Conservation (phyloP, 2,888 invertebrate genomes). For the Eurois occulta region DNA sequence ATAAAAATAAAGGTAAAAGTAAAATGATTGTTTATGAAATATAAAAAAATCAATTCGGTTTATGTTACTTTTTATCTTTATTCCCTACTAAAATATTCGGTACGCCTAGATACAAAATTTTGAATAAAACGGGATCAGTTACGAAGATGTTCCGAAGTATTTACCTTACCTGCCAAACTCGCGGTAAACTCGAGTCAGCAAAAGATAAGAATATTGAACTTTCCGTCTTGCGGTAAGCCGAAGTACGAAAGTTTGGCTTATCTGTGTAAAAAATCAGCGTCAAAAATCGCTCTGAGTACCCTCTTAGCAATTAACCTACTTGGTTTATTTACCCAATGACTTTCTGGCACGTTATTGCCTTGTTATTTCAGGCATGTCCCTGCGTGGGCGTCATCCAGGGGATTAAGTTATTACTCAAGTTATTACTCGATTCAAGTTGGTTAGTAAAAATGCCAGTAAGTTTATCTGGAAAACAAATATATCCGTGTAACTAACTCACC, state of each 20-base stretch:
- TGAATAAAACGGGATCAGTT: constrained; percentile 14
- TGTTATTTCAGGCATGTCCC: constrained; percentile 17
- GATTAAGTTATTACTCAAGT: background rate
- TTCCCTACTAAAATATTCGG: background rate
- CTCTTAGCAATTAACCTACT: constrained; percentile 23
- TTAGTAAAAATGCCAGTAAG: background rate
- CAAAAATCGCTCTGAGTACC: constrained; percentile 14
- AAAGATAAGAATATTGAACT: constrained; percentile 51
- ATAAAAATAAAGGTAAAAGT: background rate
- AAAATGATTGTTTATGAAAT: background rate
- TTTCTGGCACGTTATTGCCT: constrained; percentile 9
- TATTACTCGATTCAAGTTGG: background rate
- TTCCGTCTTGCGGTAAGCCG: constrained; percentile 21
- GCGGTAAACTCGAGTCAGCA: constrained; percentile 28
- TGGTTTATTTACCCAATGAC: constrained; percentile 25
- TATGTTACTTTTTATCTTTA: background rate
- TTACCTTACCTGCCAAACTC: constrained; percentile 40
- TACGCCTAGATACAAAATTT: background rate
- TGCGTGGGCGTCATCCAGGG: background rate
- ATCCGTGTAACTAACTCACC: background rate
- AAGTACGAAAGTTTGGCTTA: constrained; percentile 44
- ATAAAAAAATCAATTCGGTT: background rate
- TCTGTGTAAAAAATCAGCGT: constrained; percentile 32
- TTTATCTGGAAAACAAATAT: background rate
- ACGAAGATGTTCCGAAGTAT: constrained; percentile 26